Evolutionary conservation across 2,797 vertebrate species (phyloP).

Genomic region (Amblyraja radiata): DNA sequence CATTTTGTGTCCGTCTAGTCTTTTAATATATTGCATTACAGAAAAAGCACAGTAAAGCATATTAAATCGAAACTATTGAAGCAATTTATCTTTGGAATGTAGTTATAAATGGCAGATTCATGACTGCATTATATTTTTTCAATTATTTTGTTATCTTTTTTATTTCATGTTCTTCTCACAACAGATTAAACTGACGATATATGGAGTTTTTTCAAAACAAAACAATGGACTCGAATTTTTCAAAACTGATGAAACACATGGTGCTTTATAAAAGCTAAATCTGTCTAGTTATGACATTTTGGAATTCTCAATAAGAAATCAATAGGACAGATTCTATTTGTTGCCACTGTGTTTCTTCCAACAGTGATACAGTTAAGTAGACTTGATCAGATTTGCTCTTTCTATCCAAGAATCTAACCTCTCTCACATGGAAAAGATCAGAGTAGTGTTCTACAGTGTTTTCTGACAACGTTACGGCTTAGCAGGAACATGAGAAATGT

Average conservation of each 20-base stretch:
- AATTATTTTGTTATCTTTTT: background rate
- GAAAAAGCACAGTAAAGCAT: background rate
- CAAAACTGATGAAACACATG: background rate
- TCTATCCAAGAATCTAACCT: background rate
- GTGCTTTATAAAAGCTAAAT: background rate
- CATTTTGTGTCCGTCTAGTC: too few species aligned
- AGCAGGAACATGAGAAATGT: background rate
- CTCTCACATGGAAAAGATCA: background rate
- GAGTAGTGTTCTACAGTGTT: background rate
- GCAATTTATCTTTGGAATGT: background rate
- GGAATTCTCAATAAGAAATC: background rate
- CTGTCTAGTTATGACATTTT: background rate
- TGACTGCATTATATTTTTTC: background rate
- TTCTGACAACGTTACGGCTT: background rate
- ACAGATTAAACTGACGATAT: background rate
- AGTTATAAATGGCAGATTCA: background rate
- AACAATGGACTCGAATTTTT: background rate
- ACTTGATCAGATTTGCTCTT: background rate
- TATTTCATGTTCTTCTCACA: background rate
- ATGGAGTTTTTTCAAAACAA: background rate
- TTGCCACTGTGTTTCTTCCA: background rate
- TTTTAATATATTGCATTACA: background rate
- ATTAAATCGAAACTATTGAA: conserved; percentile 8
- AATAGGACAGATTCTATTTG: background rate
- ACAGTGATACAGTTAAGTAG: background rate